Base-by-base conservation (phyloP, 2,113 vertebrate species). In the Xenopus borealis region DNA sequence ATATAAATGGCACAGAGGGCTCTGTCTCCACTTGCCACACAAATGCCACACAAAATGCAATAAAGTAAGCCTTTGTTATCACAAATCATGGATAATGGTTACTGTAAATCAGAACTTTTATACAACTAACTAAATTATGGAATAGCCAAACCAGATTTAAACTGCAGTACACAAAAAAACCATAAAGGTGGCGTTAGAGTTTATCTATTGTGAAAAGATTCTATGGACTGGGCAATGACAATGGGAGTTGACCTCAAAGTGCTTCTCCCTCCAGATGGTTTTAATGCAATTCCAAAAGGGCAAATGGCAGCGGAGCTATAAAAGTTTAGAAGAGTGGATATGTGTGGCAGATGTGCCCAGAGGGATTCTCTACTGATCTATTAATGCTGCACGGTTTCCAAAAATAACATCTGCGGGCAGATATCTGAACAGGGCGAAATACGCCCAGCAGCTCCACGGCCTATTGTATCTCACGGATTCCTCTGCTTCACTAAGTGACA, bases 261-360 rank as follows among this genome's bases (percentile, higher is more conserved):
- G 18, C 44, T 27, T 13, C 45, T 68, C 44, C 11, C 7, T 62
- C 55, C 72, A 69, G 45, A 75, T 75, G 72, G 72, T 53, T 67
- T 61, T 46, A 61, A 61, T 59, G 40, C 57, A 66, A 46, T 61
- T 67, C 12, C 14, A 47, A 73, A 67, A 74, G 44, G 30, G 18
- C 27, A 64, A 72, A 72, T 40, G 61, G 71, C 40, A 46, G 47
- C 59, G 40, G 50, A 45, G 55, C 44, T 27, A 53, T 61, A 74
- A 72, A 50, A 13, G 47, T 50, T 40, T 40, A 40, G 33, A 50
- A 52, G 20, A 44, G 19, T 18, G 27, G 16, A 46, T 18, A 47
- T 46, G 72, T 19, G 7, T 53, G 50, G 50, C 47, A 58, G 62
- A 73, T 27, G 50, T 23, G 12, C 20, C 64, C 16, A 11, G 64